Evolutionary conservation across 2,888 invertebrate species (phyloP), one percentile per base, ranked within the genome.

Genomic region (Acanthopleura granulata): DNA sequence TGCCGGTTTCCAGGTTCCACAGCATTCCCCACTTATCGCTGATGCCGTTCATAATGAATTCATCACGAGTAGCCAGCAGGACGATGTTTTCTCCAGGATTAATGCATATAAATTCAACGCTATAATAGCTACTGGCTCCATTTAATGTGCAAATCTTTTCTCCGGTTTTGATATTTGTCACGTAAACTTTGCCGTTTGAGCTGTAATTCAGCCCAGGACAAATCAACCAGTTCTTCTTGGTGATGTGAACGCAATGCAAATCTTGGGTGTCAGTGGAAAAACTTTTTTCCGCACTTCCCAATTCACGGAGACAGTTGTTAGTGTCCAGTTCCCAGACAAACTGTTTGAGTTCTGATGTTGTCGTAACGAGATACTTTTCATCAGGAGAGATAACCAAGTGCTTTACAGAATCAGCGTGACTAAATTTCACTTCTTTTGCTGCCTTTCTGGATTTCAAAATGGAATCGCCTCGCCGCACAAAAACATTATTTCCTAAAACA

Each of bases 71-170:
- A 4, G 76, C 79, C 12, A 79, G 76, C 0, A 84, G 71, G 14
- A 82, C 75, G 76, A 73, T 82, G 40, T 80, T 77, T 73, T 86
- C 79, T 1, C 79, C 76, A 14, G 76, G 30, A 73, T 86, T 83
- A 0, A 84, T 51, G 12, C 77, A 74, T 40, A 84, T 27, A 0
- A 78, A 16, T 18, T 73, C 62, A 30, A 78, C 29, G 3, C 22
- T 25, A 62, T 83, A 83, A 6, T 74, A 75, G 49, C 80, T 74
- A 49, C 72, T 76, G 18, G 66, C 66, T 16, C 77, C 75, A 16
- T 49, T 25, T 1, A 83, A 62, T 6, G 75, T 74, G 30, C 76
- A 62, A 0, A 79, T 57, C 12, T 75, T 70, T 14, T 80, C 73
- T 18, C 79, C 79, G 12, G 72, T 78, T 11, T 71, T 75, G 49